phyloP scores from a whole-genome alignment of 2,113 vertebrate genomes.

The Rhagologus leucostigma region DNA sequence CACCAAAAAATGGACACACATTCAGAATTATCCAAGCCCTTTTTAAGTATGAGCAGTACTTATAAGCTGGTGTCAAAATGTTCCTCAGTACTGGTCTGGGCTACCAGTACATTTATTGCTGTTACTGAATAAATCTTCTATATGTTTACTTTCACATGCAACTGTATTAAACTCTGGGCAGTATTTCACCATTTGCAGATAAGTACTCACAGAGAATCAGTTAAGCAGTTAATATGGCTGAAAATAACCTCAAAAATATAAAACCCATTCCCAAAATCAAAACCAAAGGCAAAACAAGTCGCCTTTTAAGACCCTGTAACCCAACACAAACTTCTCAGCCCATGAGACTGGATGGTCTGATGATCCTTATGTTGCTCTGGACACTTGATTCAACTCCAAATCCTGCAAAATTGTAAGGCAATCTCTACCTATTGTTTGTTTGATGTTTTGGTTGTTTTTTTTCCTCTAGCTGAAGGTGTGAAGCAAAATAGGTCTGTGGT shows the following conservation, averaged over 20 bases:
- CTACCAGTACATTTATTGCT: background rate
- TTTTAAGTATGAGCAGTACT: background rate
- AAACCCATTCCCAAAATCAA: background rate
- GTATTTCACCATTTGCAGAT: background rate
- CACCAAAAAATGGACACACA: background rate
- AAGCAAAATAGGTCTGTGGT: conserved; percentile 42
- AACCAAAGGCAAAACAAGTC: background rate
- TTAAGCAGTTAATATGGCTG: background rate
- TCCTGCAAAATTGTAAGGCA: background rate
- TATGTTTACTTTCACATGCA: background rate
- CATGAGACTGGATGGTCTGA: background rate
- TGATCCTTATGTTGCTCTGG: background rate
- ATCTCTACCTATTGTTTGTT: background rate
- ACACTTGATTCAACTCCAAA: background rate
- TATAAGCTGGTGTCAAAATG: background rate
- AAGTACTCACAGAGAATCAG: background rate
- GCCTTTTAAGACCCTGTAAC: background rate
- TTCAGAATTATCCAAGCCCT: background rate
- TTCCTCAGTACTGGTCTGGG: background rate
- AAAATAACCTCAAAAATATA: background rate
- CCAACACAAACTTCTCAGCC: background rate
- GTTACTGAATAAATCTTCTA: background rate
- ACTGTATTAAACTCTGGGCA: background rate
- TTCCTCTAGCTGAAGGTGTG: conserved; percentile 8
- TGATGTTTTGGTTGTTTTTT: background rate